Base-by-base conservation (phyloP, 2,797 vertebrate species). In the Menidia menidia region DNA sequence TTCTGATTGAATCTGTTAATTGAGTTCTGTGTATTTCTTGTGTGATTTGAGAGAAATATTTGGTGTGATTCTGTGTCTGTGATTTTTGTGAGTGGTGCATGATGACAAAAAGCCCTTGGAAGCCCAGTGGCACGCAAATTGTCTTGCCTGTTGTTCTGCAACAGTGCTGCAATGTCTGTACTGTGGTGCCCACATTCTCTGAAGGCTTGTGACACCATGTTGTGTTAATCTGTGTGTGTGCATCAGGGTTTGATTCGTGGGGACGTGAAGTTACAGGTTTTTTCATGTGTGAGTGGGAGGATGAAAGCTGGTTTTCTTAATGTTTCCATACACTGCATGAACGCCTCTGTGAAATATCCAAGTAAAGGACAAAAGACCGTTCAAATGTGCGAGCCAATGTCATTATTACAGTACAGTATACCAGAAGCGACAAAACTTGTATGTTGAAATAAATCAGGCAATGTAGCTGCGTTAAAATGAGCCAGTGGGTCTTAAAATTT, bases 131-230 rank as follows among this genome's bases (percentile, higher is more conserved):
- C 57, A 62, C 3, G 6, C 39, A 78, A 74, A 82, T 75, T 35
- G 18, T 71, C 65, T 80, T 61, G 65, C 12, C 30, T 64, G 45
- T 67, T 73, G 62, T 76, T 69, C 68, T 82, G 81, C 81, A 84
- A 71, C 19, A 33, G 54, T 84, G 79, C 77, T 84, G 81, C 84
- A 87, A 72, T 70, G 71, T 76, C 70, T 82, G n/a, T 70, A 51
- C 71, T 70, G 54, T 68, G 53, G 73, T 60, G 67, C 19, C 25
- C 71, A 32, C 31, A 42, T 51, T 75, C 62, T 71, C 47, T 71
- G 19, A 61, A 0, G 50, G 64, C 75, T 66, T 69, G 56, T 79
- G 61, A 62, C 77, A 73, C 47, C 48, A 56, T 73, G 66, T 57
- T 71, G 58, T 50, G 47, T 68, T 54, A 48, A 25, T 55, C 4